Base-by-base conservation (phyloP, 2,888 invertebrate species). In the Lasioglossum zephyrum region DNA sequence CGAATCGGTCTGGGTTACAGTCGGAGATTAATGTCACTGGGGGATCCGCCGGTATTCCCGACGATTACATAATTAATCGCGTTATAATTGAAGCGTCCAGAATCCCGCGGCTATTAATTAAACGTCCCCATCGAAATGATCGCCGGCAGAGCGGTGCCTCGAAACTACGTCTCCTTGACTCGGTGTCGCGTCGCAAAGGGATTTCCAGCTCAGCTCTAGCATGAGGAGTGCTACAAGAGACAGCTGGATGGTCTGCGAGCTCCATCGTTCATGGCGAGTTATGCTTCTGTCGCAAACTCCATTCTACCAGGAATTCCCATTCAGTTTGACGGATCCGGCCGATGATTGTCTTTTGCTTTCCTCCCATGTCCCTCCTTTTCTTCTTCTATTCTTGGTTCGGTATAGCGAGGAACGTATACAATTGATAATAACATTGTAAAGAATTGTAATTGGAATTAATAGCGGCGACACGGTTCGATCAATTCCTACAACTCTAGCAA, bases 281-380 rank as follows among this genome's bases (percentile, higher is more conserved):
- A 92, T 90, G 88, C 86, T 89, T 87, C 82, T 84, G 87, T 69
- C 87, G 87, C 86, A 89, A 90, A 91, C 90, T 89, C 87, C 82
- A 85, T 86, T 86, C 87, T 83, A 85, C 72, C 73, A 83, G 91
- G 84, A 91, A 90, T 92, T 91, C 87, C 89, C 86, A 90, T 92
- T 91, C 88, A 88, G 91, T 91, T 91, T 90, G 88, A 88, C 87
- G 82, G 87, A 90, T 89, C 89, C 74, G 77, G 66, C 79, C 72
- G 63, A 79, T 69, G 76, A 82, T 81, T 81, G 75, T 79, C 86
- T 11, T 4, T 9, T n/a, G 1, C 57, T 57, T 57, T n/a, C 53
- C 8, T 22, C 53, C 2, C 0, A 53, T 2, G 8, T 3, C 39
- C 8, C 1, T 8, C 53, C 22, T 53, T 53, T 53, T 53, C 8